Evolutionary conservation across 2,888 invertebrate genomes (phyloP), one percentile per base, ranked within the genome.

Genomic region (Tromatobia lineatoria): DNA sequence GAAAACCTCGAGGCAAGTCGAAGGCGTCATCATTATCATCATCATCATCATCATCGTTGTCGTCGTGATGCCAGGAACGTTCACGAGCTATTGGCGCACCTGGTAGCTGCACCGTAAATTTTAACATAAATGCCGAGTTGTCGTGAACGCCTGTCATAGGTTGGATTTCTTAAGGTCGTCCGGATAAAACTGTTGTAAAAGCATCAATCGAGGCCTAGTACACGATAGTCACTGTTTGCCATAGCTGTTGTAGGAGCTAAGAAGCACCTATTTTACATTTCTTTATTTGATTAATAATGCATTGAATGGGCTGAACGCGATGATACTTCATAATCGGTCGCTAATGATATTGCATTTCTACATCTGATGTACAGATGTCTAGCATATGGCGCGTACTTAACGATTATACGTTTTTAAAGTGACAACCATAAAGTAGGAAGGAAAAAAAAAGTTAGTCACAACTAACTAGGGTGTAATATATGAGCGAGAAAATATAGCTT

Each of bases 51-150:
- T 69, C n/a, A 74, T 74, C 66, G n/a, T 34, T 25, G 25, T 59
- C 18, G 29, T 61, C 59, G 59, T 25, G 29, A n/a, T 11, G 25
- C 25, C 23, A 25, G 38, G 45, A 59, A 59, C 18, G 47, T 45
- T n/a, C 42, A 57, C 18, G 70, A n/a, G 50, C 25, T 18, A 7
- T 50, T 59, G 50, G 59, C 74, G 75, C 78, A 75, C 78, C 74
- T 80, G 83, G 66, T 59, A 83, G 75, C 59, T 47, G 64, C 66
- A 61, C 61, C 69, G 69, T 74, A 74, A 69, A 74, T 79, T 82
- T 78, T 29, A 79, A 34, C 82, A 54, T 64, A 74, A 74, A 82
- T 82, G 73, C 77, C 66, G 47, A 67, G 67, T 77, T 59, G 59
- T 69, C 69, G 52, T 42, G 73, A 42, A 69, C 50, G 38, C 52